A percentile compares a stretch with the other conserved stretches of the same genome.
Conservation (phyloP, 2,113 vertebrate genomes). For the Sinocyclocheilus anshuiensis region DNA sequence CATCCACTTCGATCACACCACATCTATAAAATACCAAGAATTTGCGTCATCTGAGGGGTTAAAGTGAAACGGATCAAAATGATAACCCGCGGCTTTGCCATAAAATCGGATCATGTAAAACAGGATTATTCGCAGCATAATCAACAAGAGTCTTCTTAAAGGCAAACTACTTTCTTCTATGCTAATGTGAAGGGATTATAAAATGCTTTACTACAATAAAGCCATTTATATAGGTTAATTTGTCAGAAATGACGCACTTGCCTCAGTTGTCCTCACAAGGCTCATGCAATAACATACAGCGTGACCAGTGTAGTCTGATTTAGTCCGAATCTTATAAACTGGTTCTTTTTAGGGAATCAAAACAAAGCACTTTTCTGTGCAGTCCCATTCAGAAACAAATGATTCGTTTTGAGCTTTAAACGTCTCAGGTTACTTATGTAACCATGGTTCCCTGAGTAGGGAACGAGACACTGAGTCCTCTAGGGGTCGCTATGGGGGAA, state of each 20-base stretch:
- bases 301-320: not conserved
- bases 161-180: not conserved
- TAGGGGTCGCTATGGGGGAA: too few relatives aligned
- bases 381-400: not conserved
- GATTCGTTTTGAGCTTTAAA: not conserved
- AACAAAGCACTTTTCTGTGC: not conserved
- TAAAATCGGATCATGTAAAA: not conserved
- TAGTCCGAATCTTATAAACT: not conserved
- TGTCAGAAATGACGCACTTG: not conserved
- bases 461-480: too few relatives aligned
- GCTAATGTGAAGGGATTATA: not conserved
- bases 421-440: too few relatives aligned
- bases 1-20: conserved; percentile 19
- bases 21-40: conserved; percentile 27
- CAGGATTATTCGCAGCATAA: not conserved
- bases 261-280: not conserved
- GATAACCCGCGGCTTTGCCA: conserved; percentile 13
- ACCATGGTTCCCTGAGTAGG: too few relatives aligned
- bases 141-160: not conserved
- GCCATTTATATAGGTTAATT: too few relatives aligned
- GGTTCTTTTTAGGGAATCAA: not conserved
- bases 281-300: not conserved
- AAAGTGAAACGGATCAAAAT: not conserved
- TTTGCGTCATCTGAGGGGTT: not conserved
- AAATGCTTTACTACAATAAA: not conserved